Conservation (phyloP, 1,140 invertebrate species). For the Lordiphosa clarofinis region DNA sequence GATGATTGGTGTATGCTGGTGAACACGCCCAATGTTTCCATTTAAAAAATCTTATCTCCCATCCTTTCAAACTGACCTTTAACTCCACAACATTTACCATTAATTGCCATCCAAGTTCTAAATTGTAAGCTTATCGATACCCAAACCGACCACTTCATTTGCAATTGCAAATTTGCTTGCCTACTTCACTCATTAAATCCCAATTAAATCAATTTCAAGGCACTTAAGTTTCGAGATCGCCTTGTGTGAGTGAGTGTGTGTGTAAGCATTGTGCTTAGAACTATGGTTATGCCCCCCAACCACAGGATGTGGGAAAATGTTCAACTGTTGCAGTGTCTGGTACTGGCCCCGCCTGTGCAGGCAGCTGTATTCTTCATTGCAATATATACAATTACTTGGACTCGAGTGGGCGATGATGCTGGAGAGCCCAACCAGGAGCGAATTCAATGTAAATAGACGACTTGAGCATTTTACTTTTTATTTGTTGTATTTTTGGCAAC, state of each 20-base stretch:
- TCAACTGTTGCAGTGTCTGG: background rate
- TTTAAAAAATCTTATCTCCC: too few species aligned
- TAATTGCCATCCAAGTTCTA: too few species aligned
- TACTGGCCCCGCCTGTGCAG: background rate
- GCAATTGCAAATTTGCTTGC: constrained; percentile 1
- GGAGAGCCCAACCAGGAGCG: constrained; percentile 3
- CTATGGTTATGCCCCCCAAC: constrained; percentile 3
- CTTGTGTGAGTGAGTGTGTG: too few species aligned
- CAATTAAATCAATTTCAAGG: constrained; percentile 47
- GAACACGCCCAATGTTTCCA: too few species aligned
- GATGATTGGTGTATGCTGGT: too few species aligned
- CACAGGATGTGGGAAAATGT: background rate
- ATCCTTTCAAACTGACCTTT: too few species aligned
- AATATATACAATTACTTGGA: constrained; percentile 8
- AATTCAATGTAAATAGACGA: background rate
- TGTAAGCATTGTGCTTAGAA: too few species aligned
- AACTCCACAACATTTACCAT: too few species aligned
- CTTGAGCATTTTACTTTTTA: background rate
- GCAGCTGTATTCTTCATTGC: background rate
- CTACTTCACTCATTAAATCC: constrained; percentile 26
- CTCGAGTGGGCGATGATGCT: background rate
- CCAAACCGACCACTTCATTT: constrained; percentile 1
- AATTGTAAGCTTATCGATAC: too few species aligned
- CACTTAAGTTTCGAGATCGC: constrained; percentile 19
- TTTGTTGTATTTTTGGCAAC: background rate